Base-by-base conservation (phyloP, 2,113 vertebrate genomes). In the Hassar affinis region DNA sequence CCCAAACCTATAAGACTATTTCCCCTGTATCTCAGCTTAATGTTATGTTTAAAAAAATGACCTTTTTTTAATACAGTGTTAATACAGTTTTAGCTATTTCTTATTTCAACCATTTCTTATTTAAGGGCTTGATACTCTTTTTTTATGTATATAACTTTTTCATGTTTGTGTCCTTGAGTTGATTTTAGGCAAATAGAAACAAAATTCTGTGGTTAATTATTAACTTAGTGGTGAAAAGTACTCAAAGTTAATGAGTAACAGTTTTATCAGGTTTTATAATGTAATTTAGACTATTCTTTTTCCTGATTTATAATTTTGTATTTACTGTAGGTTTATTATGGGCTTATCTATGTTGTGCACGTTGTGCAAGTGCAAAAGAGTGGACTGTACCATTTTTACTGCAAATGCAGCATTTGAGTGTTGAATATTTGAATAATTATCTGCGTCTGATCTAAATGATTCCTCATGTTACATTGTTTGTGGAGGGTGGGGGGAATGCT, bases 181-280 rank as follows among this genome's bases (percentile, higher is more conserved):
- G 10, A 25, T 85, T 85, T 79, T 51, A 79, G 9, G 18, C 15
- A 66, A 74, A 81, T 25, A 77, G 52, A 35, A 38, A 78, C 49
- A 78, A 78, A 78, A 25, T 33, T 15, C 18, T 12, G 20, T 47
- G 49, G 59, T 72, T 86, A 88, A 80, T 84, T n/a, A 81, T 89
- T 87, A 56, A 62, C 71, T 51, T 74, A 78, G 30, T 85, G 35
- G 78, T 88, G 79, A 84, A 78, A 78, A 68, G 33, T 66, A 11
- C 69, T 61, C 27, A 38, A 77, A n/a, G 85, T 85, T 90, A 82
- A 85, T 76, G 57, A 80, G 61, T 84, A 82, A 86, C 51, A 51
- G 66, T 80, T 54, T 84, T 88, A 85, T 89, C 77, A 25, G 59
- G 14, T 57, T 87, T 81, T 86, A 85, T 76, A 33, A 68, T 42